Percentiles rank a stretch among this genome's conserved stretches.
These are phyloP conservation scores for Lasioglossum pauxillum DNA, from an alignment of 2,888 invertebrate genomes.

Conservation along the genomic window DNA sequence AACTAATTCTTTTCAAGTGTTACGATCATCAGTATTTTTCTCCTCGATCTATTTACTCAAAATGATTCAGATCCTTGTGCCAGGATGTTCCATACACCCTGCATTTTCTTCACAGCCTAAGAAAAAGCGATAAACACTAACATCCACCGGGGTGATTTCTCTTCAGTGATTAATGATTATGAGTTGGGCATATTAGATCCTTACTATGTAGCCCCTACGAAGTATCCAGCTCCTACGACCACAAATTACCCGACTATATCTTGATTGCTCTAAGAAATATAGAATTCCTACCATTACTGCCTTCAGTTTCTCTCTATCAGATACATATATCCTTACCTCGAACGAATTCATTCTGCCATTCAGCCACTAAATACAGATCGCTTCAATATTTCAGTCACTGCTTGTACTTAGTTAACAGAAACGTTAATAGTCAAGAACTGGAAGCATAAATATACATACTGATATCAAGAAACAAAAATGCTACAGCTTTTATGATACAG, in stretches of 20 bases:
- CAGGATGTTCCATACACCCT: slow-evolving; percentile 17
- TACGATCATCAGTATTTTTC: neutral
- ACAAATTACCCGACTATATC: slow-evolving; percentile 78
- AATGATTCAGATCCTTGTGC: slow-evolving; percentile 28
- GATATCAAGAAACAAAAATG: neutral
- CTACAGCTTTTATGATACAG: neutral
- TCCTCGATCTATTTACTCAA: neutral
- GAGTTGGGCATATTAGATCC: slow-evolving; percentile 82
- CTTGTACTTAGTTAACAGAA: neutral
- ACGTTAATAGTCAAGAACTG: neutral
- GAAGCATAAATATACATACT: neutral
- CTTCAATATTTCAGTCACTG: neutral
- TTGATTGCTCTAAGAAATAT: slow-evolving; percentile 76
- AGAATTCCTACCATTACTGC: slow-evolving; percentile 44
- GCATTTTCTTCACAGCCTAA: slow-evolving; percentile 19
- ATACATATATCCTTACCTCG: slow-evolving; percentile 1
- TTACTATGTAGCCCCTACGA: slow-evolving; percentile 68
- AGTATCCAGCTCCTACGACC: slow-evolving; percentile 65
- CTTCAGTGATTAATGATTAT: slow-evolving; percentile 83
- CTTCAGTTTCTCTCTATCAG: slow-evolving; percentile 33
- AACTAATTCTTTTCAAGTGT: neutral
- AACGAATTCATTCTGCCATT: neutral
- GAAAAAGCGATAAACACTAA: slow-evolving; percentile 56
- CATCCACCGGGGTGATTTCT: slow-evolving; percentile 57
- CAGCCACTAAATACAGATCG: neutral